phyloP scores from a whole-genome alignment of 2,797 vertebrate genomes.

The Rhabdophis nuchalis region DNA sequence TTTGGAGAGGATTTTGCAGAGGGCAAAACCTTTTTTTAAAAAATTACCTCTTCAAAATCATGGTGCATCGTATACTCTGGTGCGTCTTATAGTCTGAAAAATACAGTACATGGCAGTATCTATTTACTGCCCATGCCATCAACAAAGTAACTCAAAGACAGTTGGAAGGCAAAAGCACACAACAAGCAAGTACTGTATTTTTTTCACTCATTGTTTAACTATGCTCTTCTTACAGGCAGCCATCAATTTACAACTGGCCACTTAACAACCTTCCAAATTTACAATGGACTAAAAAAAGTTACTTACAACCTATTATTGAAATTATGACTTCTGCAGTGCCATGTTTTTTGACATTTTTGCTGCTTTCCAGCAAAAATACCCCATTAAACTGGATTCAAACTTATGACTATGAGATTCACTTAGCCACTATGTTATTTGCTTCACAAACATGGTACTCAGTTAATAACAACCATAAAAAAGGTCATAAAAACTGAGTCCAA shows the following conservation, averaged over 20 bases:
- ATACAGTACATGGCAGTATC: background rate
- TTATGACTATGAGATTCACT: background rate
- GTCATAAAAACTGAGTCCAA: background rate
- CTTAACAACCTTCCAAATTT: background rate
- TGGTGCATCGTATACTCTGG: too few relatives aligned
- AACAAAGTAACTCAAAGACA: background rate
- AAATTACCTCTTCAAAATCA: too few relatives aligned
- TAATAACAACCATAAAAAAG: background rate
- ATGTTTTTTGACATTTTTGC: background rate
- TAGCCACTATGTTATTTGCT: background rate
- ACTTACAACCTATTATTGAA: background rate
- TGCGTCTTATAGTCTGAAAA: too few relatives aligned
- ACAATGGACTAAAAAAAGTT: background rate
- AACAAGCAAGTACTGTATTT: background rate
- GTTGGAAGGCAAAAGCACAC: background rate
- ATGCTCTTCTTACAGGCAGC: background rate
- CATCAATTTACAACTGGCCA: background rate
- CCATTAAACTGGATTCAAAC: background rate
- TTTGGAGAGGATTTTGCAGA: too few relatives aligned
- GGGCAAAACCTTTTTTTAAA: too few relatives aligned
- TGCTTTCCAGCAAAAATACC: background rate
- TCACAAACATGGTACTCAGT: background rate
- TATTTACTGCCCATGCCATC: background rate
- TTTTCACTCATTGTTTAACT: background rate
- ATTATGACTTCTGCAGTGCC: background rate